phyloP scores from a whole-genome alignment of 2,888 invertebrate species.

The Andrena dorsata region DNA sequence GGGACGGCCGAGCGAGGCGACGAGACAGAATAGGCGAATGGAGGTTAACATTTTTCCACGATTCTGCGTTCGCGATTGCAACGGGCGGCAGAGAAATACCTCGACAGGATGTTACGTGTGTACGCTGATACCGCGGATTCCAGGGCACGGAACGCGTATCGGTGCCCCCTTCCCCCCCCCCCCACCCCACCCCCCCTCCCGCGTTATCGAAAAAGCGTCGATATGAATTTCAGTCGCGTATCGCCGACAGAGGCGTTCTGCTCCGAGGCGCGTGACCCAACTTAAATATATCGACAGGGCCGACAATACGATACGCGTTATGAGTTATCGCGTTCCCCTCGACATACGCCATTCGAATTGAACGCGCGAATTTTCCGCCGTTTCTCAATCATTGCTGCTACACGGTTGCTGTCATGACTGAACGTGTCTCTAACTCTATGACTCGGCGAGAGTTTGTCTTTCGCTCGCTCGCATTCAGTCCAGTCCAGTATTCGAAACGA shows the following conservation, averaged over 20 bases:
- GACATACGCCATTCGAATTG: constrained; percentile 24
- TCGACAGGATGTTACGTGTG: constrained; percentile 2
- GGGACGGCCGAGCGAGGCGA: neutral
- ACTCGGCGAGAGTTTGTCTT: no score
- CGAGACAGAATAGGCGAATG: neutral
- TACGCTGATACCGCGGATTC: constrained; percentile 2
- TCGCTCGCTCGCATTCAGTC: no score
- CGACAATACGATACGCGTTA: constrained; percentile 32
- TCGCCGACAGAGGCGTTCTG: constrained; percentile 19
- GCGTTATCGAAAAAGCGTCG: constrained; percentile 44
- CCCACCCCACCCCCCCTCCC: neutral
- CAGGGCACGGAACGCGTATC: constrained; percentile 33
- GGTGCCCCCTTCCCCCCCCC: neutral
- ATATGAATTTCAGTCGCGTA: constrained; percentile 60
- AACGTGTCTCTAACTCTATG: neutral
- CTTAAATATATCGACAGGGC: constrained; percentile 46
- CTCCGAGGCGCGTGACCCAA: constrained; percentile 55
- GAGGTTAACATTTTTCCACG: neutral
- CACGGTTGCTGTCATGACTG: neutral
- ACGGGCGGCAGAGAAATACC: neutral
- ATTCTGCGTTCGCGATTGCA: neutral
- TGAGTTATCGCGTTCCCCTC: constrained; percentile 22
- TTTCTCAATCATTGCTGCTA: neutral
- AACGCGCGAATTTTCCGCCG: constrained; percentile 11
- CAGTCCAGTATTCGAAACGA: no score